Evolutionary conservation across 1,140 invertebrate species (phyloP).

Genomic region (Holotrichia oblita): DNA sequence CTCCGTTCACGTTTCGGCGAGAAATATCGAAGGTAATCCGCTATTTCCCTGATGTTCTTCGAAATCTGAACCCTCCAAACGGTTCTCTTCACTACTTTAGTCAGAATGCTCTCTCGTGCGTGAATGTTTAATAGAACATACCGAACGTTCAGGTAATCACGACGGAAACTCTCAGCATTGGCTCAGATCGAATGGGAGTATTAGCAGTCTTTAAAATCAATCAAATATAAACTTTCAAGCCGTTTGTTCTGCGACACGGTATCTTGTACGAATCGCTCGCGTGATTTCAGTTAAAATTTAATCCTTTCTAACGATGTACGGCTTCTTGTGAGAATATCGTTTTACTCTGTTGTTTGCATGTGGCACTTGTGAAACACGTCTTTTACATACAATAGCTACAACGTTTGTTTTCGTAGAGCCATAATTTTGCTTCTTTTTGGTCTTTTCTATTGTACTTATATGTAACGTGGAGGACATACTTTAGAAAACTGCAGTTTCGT

Average conservation of each 20-base stretch:
- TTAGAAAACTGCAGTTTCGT: too few relatives aligned
- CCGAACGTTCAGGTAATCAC: background rate
- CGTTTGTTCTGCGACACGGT: conserved; percentile 6
- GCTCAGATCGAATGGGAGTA: background rate
- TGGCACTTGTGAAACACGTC: background rate
- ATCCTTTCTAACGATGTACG: background rate
- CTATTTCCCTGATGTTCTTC: background rate
- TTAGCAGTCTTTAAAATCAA: conserved; percentile 17
- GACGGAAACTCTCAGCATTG: background rate
- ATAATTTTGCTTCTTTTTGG: background rate
- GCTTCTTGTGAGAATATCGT: background rate
- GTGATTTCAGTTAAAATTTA: conserved; percentile 17
- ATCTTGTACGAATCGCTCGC: background rate
- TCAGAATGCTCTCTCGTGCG: background rate
- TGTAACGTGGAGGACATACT: too few relatives aligned
- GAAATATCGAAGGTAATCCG: background rate
- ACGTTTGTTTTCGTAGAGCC: background rate
- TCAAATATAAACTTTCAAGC: background rate
- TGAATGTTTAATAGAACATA: too few relatives aligned
- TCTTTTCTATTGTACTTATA: too few relatives aligned
- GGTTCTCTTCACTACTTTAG: background rate
- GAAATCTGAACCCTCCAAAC: background rate
- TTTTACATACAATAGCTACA: background rate
- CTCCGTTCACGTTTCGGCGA: background rate
- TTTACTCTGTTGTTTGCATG: background rate